Percentiles rank a stretch among this genome's conserved stretches.
Evolutionary conservation across 2,797 vertebrate genomes (phyloP).

Genomic region (Myiotriccus ornatus): DNA sequence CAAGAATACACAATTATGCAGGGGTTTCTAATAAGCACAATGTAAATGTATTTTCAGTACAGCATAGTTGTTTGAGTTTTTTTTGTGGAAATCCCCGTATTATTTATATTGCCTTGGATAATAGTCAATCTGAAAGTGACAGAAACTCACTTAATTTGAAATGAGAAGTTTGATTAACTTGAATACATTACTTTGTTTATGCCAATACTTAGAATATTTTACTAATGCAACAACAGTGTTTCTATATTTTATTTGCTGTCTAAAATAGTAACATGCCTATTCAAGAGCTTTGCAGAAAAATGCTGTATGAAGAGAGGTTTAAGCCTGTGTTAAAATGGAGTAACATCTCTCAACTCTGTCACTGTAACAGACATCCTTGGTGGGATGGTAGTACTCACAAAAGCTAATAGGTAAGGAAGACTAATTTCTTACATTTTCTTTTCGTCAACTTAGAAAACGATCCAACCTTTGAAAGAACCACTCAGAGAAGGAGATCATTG

Average conservation of each 20-base stretch:
- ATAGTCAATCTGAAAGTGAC: conserved; percentile 48
- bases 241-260: neutral
- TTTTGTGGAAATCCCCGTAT: conserved; percentile 51
- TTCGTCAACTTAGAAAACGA: neutral
- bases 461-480: neutral
- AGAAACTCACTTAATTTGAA: neutral
- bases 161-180: conserved; percentile 37
- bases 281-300: neutral
- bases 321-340: neutral
- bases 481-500: neutral
- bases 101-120: neutral
- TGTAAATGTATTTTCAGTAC: neutral
- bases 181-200: neutral
- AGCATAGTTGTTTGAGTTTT: neutral
- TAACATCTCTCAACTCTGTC: neutral
- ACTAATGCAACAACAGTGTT: neutral
- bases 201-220: neutral
- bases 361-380: neutral
- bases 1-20: neutral
- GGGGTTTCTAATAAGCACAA: neutral
- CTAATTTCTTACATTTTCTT: neutral
- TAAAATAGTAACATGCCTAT: neutral
- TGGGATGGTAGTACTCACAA: neutral
- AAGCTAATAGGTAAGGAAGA: neutral
- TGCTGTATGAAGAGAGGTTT: neutral